Percentiles rank a stretch among this genome's conserved stretches.
Conservation (phyloP, 1,140 invertebrate genomes). For the Zophobas morio region DNA sequence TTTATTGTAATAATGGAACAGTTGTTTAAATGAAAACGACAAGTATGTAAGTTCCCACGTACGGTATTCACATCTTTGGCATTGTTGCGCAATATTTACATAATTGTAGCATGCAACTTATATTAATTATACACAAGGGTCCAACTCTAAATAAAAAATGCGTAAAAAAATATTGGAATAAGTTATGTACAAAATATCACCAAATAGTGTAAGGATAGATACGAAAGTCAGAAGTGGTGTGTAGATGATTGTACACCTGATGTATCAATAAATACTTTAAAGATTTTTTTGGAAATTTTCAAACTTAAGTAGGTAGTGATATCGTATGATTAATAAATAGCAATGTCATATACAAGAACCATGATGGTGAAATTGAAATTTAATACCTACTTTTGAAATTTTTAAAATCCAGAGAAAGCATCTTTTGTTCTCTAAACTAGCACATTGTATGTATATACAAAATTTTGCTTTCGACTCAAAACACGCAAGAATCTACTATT, state of each 20-base stretch:
- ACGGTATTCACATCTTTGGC: constrained; percentile 57
- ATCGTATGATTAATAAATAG: constrained; percentile 25
- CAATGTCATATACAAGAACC: neutral
- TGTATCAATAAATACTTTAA: neutral
- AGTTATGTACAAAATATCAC: constrained; percentile 45
- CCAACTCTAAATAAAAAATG: constrained; percentile 15
- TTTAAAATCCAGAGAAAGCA: neutral
- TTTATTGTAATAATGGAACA: constrained; percentile 50
- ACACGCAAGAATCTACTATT: constrained; percentile 9
- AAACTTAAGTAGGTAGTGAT: constrained; percentile 25
- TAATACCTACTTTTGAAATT: constrained; percentile 26
- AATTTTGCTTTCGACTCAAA: neutral
- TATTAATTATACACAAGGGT: constrained; percentile 37
- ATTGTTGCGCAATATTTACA: constrained; percentile 57
- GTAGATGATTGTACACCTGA: too few relatives aligned
- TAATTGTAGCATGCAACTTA: constrained; percentile 46
- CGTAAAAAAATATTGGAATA: constrained; percentile 31
- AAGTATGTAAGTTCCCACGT: constrained; percentile 54
- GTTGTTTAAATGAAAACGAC: constrained; percentile 46
- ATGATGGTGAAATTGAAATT: constrained; percentile 27
- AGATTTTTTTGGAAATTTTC: constrained; percentile 1
- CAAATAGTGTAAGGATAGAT: neutral
- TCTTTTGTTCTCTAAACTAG: neutral
- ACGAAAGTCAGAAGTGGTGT: neutral
- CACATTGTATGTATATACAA: constrained; percentile 1